These are phyloP conservation scores for Aspidiotus rigidus DNA, from an alignment of 2,888 invertebrate genomes.

Conservation along the genomic window DNA sequence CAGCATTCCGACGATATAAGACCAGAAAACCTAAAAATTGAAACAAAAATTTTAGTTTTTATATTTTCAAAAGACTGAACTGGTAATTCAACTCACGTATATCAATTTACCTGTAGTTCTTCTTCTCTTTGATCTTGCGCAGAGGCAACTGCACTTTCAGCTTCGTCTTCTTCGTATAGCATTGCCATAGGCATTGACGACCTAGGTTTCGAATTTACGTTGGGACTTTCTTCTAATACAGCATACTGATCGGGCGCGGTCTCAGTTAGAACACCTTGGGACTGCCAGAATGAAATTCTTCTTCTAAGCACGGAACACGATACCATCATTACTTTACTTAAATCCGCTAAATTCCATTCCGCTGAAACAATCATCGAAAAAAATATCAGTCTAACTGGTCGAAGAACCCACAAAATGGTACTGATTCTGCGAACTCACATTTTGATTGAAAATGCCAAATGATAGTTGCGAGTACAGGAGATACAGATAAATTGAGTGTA, in stretches of 20 bases:
- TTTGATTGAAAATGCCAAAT: slow-evolving; percentile 87
- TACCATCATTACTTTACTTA: slow-evolving; percentile 77
- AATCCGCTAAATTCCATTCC: slow-evolving; percentile 77
- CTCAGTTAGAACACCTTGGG: slow-evolving; percentile 77
- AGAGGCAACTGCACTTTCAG: slow-evolving; percentile 89
- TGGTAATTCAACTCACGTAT: neutral
- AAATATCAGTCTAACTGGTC: neutral
- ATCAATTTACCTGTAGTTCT: slow-evolving; percentile 59
- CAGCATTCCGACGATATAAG: slow-evolving; percentile 93
- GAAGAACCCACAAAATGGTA: neutral
- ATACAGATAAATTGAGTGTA: slow-evolving; percentile 65
- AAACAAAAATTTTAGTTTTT: slow-evolving; percentile 35
- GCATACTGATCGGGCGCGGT: slow-evolving; percentile 62
- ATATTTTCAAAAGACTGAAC: neutral
- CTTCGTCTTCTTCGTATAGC: slow-evolving; percentile 76
- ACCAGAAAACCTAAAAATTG: slow-evolving; percentile 69
- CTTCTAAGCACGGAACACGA: slow-evolving; percentile 73
- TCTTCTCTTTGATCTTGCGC: slow-evolving; percentile 89
- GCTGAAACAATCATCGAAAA: slow-evolving; percentile 44
- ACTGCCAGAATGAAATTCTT: slow-evolving; percentile 88
- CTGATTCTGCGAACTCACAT: slow-evolving; percentile 46
- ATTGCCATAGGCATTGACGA: slow-evolving; percentile 45
- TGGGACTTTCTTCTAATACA: slow-evolving; percentile 55
- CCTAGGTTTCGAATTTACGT: slow-evolving; percentile 23
- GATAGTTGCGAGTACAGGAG: slow-evolving; percentile 87